Evolutionary conservation across 2,797 vertebrate genomes (phyloP).

Genomic region (Peromyscus attwateri): DNA sequence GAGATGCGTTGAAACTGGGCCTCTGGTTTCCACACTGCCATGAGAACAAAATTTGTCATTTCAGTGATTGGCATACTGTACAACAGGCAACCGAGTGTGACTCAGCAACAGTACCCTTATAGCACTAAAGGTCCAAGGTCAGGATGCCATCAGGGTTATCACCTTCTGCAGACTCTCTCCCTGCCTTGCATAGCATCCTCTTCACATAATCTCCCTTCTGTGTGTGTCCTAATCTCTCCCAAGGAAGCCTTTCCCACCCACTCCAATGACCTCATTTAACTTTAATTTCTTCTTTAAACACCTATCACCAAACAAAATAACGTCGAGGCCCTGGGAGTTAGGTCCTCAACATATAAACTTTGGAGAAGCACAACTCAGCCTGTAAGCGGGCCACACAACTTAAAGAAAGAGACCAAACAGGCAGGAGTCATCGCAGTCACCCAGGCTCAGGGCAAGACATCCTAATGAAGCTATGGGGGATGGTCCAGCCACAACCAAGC

Average conservation of each 20-base stretch:
- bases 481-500: neutral
- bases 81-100: neutral
- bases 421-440: neutral
- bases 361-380: neutral
- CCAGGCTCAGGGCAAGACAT: neutral
- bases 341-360: neutral
- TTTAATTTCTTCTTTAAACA: neutral
- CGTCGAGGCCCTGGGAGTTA: neutral
- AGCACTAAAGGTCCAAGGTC: neutral
- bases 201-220: neutral
- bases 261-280: neutral
- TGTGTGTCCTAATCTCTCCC: neutral
- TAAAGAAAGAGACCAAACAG: neutral
- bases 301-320: neutral
- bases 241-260: too few species aligned
- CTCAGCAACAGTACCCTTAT: neutral
- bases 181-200: neutral
- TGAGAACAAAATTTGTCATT: neutral
- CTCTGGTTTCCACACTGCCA: neutral
- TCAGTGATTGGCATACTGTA: neutral
- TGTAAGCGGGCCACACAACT: neutral
- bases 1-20: neutral
- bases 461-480: neutral
- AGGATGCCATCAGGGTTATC: neutral
- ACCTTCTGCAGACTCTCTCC: neutral